Evolutionary conservation across 2,888 invertebrate species (phyloP).

Genomic region (Pimpla rufipes): DNA sequence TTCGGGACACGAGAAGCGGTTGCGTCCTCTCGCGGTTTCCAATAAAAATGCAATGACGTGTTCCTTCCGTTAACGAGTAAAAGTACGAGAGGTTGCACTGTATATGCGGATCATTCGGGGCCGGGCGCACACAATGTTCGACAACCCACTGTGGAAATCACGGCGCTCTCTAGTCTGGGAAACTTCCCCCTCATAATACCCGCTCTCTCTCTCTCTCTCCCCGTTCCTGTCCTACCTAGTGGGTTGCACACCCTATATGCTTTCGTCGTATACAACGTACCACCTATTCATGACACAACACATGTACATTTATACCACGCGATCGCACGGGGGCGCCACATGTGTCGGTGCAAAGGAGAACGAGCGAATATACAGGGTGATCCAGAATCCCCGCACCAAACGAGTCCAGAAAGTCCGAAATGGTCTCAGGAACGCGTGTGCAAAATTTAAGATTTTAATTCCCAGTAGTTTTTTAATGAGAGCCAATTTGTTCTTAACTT

Average conservation of each 20-base stretch:
- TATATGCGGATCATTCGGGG: conserved; percentile 3
- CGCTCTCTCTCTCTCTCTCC: conserved; percentile 45
- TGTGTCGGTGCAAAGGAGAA: conserved; percentile 33
- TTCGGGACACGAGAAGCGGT: too few species aligned
- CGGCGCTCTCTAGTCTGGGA: conserved; percentile 8
- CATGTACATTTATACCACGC: conserved; percentile 3
- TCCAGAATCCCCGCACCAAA: too few species aligned
- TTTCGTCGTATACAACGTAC: conserved; percentile 18
- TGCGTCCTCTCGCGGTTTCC: neutral
- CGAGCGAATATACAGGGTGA: conserved; percentile 51
- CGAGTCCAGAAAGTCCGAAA: too few species aligned
- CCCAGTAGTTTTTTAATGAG: too few species aligned
- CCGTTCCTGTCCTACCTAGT: conserved; percentile 5
- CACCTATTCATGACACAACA: conserved; percentile 21
- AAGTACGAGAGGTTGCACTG: too few species aligned
- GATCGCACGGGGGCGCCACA: neutral
- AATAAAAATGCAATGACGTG: neutral
- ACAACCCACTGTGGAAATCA: conserved; percentile 70
- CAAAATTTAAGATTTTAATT: too few species aligned
- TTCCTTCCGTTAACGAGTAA: too few species aligned
- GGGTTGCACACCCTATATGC: neutral
- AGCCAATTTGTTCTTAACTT: too few species aligned
- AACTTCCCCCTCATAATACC: conserved; percentile 40
- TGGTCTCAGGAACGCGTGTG: too few species aligned
- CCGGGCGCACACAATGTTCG: conserved; percentile 31